phyloP scores from a whole-genome alignment of 2,797 vertebrate species.

The Alcedo atthis region DNA sequence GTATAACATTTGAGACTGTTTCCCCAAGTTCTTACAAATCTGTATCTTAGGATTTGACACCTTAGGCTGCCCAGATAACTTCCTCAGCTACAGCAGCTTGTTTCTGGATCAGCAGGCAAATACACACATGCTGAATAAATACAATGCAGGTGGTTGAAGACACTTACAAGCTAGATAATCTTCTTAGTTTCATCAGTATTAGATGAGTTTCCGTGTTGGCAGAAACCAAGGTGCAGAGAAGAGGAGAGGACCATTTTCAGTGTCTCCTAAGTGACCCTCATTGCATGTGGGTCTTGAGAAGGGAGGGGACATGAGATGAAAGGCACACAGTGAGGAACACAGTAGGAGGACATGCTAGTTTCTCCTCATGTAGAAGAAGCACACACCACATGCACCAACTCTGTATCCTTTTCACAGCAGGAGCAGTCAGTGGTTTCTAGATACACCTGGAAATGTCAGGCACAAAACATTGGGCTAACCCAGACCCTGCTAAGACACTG shows the following conservation, averaged over 20 bases:
- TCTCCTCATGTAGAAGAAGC: background rate
- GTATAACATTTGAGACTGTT: background rate
- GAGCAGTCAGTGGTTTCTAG: background rate
- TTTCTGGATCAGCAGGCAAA: slow-evolving; percentile 33
- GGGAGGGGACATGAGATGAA: background rate
- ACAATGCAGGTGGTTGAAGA: background rate
- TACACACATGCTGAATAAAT: background rate
- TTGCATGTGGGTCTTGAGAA: background rate
- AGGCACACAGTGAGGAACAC: background rate
- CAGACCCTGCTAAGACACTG: background rate
- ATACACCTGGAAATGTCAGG: background rate
- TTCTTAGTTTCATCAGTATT: background rate
- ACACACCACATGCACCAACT: background rate
- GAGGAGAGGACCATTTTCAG: background rate
- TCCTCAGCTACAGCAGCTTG: background rate
- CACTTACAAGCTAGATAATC: slow-evolving; percentile 8
- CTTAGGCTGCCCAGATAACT: background rate
- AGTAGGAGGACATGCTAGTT: background rate
- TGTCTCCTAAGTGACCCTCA: background rate
- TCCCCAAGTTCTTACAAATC: slow-evolving; percentile 1
- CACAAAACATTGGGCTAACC: background rate
- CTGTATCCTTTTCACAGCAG: background rate
- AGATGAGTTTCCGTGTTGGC: background rate
- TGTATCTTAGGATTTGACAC: background rate
- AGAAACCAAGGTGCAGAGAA: background rate